Conservation (phyloP, 2,113 vertebrate species). For the Mohoua ochrocephala region DNA sequence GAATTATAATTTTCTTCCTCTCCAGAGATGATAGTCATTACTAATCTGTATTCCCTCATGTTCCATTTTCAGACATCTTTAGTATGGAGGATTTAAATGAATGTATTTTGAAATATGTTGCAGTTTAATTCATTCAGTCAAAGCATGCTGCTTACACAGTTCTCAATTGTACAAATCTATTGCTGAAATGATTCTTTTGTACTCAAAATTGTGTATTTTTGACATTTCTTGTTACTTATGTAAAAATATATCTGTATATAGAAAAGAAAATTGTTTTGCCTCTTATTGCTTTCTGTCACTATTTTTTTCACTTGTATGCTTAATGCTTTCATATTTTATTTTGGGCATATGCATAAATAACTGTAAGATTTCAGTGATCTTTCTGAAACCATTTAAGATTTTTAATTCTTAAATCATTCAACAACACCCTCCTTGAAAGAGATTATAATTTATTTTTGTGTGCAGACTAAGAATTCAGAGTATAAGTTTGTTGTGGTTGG, state of each 20-base stretch:
- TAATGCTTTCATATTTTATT: constrained; percentile 36
- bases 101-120: constrained; percentile 45
- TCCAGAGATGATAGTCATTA: neutral
- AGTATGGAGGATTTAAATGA: constrained; percentile 40
- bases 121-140: constrained; percentile 32
- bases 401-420: neutral
- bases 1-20: neutral
- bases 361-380: constrained; percentile 18
- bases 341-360: constrained; percentile 21
- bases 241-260: constrained; percentile 63
- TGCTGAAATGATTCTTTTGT: constrained; percentile 51
- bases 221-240: constrained; percentile 51
- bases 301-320: neutral
- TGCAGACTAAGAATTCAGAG: constrained; percentile 47
- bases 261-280: constrained; percentile 34
- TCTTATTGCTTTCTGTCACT: neutral
- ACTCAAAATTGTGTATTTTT: constrained; percentile 45
- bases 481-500: constrained; percentile 37
- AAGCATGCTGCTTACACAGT: constrained; percentile 59
- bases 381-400: neutral
- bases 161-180: constrained; percentile 42
- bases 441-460: constrained; percentile 58
- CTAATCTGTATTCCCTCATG: neutral
- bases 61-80: neutral
- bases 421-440: constrained; percentile 11